Evolutionary conservation across 2,888 invertebrate genomes (phyloP).

Genomic region (Sminthurinus aureus): DNA sequence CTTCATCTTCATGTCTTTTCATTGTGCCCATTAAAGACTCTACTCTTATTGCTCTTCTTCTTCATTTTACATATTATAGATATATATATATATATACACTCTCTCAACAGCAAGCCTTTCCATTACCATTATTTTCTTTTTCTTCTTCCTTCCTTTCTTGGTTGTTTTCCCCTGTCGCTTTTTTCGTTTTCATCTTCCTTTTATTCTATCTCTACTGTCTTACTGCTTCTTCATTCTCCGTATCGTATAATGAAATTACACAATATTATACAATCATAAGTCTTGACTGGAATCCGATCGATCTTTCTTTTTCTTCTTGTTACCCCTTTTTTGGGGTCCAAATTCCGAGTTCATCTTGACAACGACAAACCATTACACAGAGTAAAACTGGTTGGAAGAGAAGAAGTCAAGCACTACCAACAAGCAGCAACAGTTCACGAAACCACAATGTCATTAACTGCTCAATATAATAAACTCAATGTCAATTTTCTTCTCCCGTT

Average conservation of each 20-base stretch:
- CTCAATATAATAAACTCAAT: too few species aligned
- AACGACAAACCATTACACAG: neutral
- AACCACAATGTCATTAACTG: neutral
- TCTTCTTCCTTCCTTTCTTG: too few species aligned
- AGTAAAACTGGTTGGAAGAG: neutral
- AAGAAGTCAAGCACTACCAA: too few species aligned
- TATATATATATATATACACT: slow-evolving; percentile 2
- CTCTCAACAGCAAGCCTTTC: too few species aligned
- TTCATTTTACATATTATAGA: slow-evolving; percentile 1
- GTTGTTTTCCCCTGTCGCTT: too few species aligned
- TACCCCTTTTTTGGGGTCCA: neutral
- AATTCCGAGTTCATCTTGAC: neutral
- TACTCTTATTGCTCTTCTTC: slow-evolving; percentile 9
- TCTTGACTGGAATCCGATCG: slow-evolving; percentile 24
- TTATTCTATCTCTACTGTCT: too few species aligned
- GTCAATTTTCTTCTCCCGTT: too few species aligned
- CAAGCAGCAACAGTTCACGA: neutral
- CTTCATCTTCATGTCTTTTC: slow-evolving; percentile 9
- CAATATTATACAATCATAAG: slow-evolving; percentile 16
- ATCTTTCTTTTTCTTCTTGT: slow-evolving; percentile 2
- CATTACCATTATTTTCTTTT: too few species aligned
- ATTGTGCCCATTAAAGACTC: slow-evolving; percentile 31
- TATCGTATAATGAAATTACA: slow-evolving; percentile 7
- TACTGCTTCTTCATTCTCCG: too few species aligned
- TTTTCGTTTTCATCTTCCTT: too few species aligned